Percentiles rank a stretch among this genome's conserved stretches.
These are phyloP conservation scores for Solen grandis DNA, from an alignment of 1,140 invertebrate species.

Conservation along the genomic window DNA sequence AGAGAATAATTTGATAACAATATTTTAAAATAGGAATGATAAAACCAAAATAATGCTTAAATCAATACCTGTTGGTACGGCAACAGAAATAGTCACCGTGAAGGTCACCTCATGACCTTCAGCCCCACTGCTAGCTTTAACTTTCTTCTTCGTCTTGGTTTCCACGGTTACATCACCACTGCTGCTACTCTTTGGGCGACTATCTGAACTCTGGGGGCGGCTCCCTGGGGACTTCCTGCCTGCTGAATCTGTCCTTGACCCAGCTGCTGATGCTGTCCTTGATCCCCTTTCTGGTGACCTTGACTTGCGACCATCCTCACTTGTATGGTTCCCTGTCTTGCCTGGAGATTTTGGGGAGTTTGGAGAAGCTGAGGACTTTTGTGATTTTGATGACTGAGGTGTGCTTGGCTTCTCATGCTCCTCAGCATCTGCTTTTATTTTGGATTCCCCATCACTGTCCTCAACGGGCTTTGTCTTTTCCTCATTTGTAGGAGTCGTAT, in stretches of 20 bases:
- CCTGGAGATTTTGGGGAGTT: background rate
- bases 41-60: too few species aligned
- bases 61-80: constrained; percentile 70
- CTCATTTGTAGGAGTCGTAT: background rate
- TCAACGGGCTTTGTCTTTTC: background rate
- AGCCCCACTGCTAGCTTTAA: constrained; percentile 16
- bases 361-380: background rate
- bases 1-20: too few species aligned
- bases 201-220: constrained; percentile 38
- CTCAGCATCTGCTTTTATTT: constrained; percentile 57
- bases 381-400: background rate
- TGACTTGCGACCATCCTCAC: constrained; percentile 14
- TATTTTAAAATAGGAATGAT: background rate
- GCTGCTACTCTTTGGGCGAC: constrained; percentile 57
- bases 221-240: constrained; percentile 13
- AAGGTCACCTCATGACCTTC: constrained; percentile 69
- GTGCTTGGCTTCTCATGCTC: constrained; percentile 50
- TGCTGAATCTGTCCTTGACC: background rate
- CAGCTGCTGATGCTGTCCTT: background rate
- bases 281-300: constrained; percentile 1
- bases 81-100: constrained; percentile 69
- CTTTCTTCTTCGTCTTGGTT: constrained; percentile 60
- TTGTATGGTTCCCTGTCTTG: background rate
- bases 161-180: constrained; percentile 62
- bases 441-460: constrained; percentile 53